A percentile compares a stretch with the other conserved stretches of the same genome.
phyloP scores from a whole-genome alignment of 1,140 invertebrate genomes.

The Diprion similis region DNA sequence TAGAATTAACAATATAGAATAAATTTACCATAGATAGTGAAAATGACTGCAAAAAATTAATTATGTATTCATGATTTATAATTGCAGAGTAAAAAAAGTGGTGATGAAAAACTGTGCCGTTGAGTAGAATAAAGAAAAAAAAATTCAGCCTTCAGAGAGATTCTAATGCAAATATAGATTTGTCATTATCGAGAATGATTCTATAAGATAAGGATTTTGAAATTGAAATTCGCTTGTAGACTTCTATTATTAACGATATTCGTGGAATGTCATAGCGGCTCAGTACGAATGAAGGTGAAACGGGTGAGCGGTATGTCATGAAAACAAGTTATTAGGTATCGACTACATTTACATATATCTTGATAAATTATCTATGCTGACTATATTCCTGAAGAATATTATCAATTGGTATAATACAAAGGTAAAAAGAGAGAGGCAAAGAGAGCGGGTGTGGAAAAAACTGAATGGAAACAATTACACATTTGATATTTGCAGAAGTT shows the following conservation, averaged over 20 bases:
- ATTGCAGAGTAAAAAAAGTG: slow-evolving; percentile 13
- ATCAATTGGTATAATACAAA: too few relatives aligned
- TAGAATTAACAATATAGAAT: slow-evolving; percentile 1
- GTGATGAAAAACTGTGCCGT: slow-evolving; percentile 17
- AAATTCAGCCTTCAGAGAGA: neutral
- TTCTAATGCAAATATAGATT: neutral
- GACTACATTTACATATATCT: too few relatives aligned
- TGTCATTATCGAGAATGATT: too few relatives aligned
- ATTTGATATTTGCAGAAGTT: too few relatives aligned
- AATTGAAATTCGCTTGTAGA: neutral
- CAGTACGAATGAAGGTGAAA: neutral
- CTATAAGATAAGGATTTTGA: neutral
- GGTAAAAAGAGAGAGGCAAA: too few relatives aligned
- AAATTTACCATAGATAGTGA: slow-evolving; percentile 17
- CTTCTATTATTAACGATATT: neutral
- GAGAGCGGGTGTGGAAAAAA: too few relatives aligned
- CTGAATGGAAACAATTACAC: too few relatives aligned
- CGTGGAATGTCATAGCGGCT: neutral
- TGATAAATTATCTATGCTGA: too few relatives aligned
- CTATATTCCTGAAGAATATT: too few relatives aligned
- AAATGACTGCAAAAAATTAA: slow-evolving; percentile 25
- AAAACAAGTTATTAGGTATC: too few relatives aligned
- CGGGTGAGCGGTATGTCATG: too few relatives aligned
- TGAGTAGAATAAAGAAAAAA: neutral
- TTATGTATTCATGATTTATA: slow-evolving; percentile 15